Percentiles rank a stretch among this genome's conserved stretches.
Conservation (phyloP, 2,888 invertebrate genomes). For the Caenorhabditis sulstoni region DNA sequence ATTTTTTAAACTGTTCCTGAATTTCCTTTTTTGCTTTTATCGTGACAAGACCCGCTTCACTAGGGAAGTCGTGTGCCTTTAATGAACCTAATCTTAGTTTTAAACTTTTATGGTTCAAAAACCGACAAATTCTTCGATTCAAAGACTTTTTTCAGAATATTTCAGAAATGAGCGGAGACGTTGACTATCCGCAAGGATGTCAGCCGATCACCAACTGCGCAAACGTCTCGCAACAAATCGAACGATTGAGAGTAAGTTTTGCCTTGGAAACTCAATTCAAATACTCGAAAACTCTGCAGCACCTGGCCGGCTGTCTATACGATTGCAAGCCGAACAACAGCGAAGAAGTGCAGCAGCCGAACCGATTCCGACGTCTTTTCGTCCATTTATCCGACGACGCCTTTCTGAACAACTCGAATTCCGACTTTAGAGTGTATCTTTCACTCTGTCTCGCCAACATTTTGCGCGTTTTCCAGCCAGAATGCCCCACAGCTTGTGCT, state of each 20-base stretch:
- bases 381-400: conserved; percentile 28
- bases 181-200: conserved; percentile 58
- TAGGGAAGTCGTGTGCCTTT: no score
- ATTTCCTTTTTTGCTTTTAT: no score
- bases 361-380: conserved; percentile 43
- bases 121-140: no score
- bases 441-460: conserved; percentile 62
- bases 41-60: no score
- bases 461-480: conserved; percentile 55
- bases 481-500: conserved; percentile 30
- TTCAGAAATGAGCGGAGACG: conserved; percentile 33
- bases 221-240: conserved; percentile 41
- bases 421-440: conserved; percentile 52
- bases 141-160: no score
- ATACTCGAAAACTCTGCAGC: conserved; percentile 26
- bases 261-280: neutral
- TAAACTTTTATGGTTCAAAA: no score
- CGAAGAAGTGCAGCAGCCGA: conserved; percentile 24
- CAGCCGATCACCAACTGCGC: conserved; percentile 34
- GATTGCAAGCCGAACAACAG: conserved; percentile 29
- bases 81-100: no score
- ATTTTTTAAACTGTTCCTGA: no score
- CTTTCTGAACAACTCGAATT: conserved; percentile 46
- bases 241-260: conserved; percentile 39
- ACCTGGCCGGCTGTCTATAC: conserved; percentile 22